Base-by-base conservation (phyloP, 2,797 vertebrate genomes). In the Chanos chanos region DNA sequence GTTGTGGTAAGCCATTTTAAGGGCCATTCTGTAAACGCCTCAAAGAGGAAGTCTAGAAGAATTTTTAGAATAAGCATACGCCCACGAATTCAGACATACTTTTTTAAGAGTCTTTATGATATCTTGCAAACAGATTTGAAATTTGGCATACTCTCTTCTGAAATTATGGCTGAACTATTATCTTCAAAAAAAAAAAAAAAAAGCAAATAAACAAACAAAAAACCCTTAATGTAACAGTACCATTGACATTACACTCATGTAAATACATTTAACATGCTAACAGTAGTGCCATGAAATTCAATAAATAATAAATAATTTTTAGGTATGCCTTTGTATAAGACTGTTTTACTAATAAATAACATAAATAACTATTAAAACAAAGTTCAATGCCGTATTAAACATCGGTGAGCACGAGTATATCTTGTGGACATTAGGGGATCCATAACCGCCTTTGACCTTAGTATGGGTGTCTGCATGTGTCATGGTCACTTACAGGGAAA, bases 91-190 rank as follows among this genome's bases (percentile, higher is more conserved):
- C 57, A 75, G 33, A 48, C 21, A 3, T 51, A 55, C 64, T 55
- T 49, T n/a, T n/a, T n/a, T n/a, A n/a, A n/a, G n/a, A n/a, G n/a
- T n/a, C n/a, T n/a, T n/a, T n/a, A 36, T 51, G 53, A 21, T 62
- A 56, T 71, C 71, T 61, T 53, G 22, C 34, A n/a, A 30, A 62
- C 61, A 53, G 51, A 59, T 78, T 73, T 78, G 19, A 72, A 66
- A 63, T 27, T 43, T 22, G 72, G 70, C 41, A 39, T 22, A 28
- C 63, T 37, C 7, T 48, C 53, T 31, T 50, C 71, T 62, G 56
- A 68, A 55, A 80, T 80, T 85, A 81, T 75, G 77, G 73, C 81
- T 41, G n/a, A 65, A 55, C 57, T 50, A 48, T 65, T 69, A 79
- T 76, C 66, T 76, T 71, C 78, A 72, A 77, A 28, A 28, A 1